Percentiles rank a stretch among this genome's conserved stretches.
These are phyloP conservation scores for Heliocidaris tuberculata DNA, from an alignment of 35 echinoderm and acorn worm species.

Conservation along the genomic window DNA sequence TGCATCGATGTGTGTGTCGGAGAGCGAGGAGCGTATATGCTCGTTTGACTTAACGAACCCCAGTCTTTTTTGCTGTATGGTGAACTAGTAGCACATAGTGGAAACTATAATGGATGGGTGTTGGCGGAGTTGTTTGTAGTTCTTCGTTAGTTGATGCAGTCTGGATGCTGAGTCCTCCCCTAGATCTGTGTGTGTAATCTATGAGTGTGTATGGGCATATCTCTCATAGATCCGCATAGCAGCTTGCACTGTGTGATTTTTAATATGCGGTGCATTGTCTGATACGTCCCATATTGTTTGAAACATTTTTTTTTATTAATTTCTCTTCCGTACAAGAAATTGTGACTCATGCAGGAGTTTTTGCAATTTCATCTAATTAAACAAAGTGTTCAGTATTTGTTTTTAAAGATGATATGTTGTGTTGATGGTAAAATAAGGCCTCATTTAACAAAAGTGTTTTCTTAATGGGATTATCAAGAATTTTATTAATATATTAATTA, in stretches of 20 bases:
- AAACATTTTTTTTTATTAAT: background rate
- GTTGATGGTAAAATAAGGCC: no score
- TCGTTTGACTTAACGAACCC: constrained; percentile 46
- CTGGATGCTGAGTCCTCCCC: background rate
- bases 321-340: background rate
- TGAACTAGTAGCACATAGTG: constrained; percentile 51
- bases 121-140: constrained; percentile 48
- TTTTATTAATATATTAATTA: no score
- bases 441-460: no score
- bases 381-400: no score
- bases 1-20: background rate
- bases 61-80: constrained; percentile 41
- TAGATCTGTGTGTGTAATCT: background rate
- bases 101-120: constrained; percentile 43
- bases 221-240: background rate
- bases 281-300: background rate
- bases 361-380: background rate
- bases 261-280: background rate
- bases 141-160: constrained; percentile 41
- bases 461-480: no score
- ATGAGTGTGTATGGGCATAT: background rate
- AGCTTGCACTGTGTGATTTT: background rate
- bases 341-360: background rate
- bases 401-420: no score
- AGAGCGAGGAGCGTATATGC: background rate